Percentiles rank a stretch among this genome's conserved stretches.
Evolutionary conservation across 1,140 invertebrate genomes (phyloP).

Genomic region (Gonatopus flavifemur): DNA sequence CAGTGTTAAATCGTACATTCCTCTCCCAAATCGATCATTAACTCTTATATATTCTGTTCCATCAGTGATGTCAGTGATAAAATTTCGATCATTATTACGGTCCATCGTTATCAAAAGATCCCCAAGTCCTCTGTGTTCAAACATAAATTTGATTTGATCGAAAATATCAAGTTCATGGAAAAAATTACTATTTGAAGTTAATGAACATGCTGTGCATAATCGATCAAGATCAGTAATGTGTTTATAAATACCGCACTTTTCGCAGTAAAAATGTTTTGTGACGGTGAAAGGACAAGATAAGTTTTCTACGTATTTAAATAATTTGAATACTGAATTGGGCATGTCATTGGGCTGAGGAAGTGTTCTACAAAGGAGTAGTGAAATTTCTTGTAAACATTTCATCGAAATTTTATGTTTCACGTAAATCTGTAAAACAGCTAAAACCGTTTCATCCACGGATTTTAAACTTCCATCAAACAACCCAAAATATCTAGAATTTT

Average conservation of each 20-base stretch:
- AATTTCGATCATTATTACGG: background rate
- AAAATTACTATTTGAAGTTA: background rate
- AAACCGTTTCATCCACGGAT: slow-evolving; percentile 6
- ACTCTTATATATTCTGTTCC: background rate
- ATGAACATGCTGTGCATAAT: background rate
- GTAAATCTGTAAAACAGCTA: slow-evolving; percentile 6
- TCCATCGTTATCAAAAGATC: background rate
- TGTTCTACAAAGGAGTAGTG: background rate
- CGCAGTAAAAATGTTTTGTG: slow-evolving; percentile 8
- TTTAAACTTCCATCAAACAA: slow-evolving; percentile 6
- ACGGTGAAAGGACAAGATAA: background rate
- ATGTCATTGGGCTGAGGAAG: background rate
- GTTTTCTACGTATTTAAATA: background rate
- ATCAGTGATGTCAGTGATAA: background rate
- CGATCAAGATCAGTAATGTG: background rate
- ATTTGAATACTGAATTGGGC: background rate
- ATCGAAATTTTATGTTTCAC: slow-evolving; percentile 8
- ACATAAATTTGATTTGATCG: background rate
- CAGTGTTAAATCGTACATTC: slow-evolving; percentile 20
- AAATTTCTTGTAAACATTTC: slow-evolving; percentile 3
- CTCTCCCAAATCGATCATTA: background rate
- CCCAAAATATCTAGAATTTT: too few species aligned
- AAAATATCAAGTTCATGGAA: background rate
- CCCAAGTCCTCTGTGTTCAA: background rate
- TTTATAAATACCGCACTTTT: background rate